phyloP scores from a whole-genome alignment of 2,113 vertebrate genomes.

The Onychorhynchus coronatus region DNA sequence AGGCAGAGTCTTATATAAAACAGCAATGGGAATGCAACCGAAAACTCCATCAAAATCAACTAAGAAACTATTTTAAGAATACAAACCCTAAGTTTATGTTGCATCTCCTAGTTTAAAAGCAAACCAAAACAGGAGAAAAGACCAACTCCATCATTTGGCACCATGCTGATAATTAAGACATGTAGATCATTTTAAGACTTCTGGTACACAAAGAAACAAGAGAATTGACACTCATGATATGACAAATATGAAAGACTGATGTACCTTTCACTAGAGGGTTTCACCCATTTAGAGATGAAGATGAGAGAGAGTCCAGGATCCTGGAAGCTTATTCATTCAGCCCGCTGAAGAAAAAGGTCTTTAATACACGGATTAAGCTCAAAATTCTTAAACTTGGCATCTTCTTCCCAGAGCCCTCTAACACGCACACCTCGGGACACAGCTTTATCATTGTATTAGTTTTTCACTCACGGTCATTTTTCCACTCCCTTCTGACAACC shows the following conservation, averaged over 20 bases:
- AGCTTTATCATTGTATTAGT: fast-evolving
- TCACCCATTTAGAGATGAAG: not conserved
- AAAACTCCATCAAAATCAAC: not conserved
- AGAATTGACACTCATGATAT: not conserved
- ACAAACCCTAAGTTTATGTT: not conserved
- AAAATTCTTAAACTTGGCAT: not conserved
- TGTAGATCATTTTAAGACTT: fast-evolving
- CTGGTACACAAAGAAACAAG: not conserved
- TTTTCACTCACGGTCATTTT: not conserved
- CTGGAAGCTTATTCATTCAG: not conserved
- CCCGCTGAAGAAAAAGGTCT: not conserved
- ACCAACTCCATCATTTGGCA: not conserved
- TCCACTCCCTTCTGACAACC: not conserved
- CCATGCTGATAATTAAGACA: not conserved
- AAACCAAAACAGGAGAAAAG: not conserved
- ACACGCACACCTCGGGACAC: not conserved
- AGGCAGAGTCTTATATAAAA: not conserved
- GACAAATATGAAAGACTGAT: not conserved
- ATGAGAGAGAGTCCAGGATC: not conserved
- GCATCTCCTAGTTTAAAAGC: not conserved
- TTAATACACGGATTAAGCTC: not conserved
- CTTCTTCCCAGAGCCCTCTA: not conserved
- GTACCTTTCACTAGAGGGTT: not conserved
- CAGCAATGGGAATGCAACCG: not conserved
- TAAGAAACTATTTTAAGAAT: not conserved